These are phyloP conservation scores for Enhydra lutris DNA, from an alignment of 2,113 vertebrate genomes.

Conservation along the genomic window DNA sequence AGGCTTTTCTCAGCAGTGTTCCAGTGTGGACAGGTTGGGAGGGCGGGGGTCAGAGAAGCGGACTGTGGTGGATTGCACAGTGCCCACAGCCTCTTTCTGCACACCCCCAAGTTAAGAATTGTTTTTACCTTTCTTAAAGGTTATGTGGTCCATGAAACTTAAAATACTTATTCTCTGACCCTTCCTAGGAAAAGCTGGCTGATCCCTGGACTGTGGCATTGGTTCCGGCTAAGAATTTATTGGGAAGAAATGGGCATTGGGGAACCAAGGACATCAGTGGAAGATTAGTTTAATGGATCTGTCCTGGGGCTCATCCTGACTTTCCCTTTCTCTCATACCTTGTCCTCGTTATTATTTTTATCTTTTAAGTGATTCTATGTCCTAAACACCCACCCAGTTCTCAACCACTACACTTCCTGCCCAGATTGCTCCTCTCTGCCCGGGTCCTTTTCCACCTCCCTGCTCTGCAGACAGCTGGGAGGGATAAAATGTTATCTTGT, in stretches of 20 bases:
- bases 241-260: background rate
- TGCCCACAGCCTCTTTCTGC: background rate
- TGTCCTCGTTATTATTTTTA: background rate
- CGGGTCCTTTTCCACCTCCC: background rate
- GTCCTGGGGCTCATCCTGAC: background rate
- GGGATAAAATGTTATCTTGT: background rate
- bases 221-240: background rate
- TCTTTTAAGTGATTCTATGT: background rate
- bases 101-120: background rate
- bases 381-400: background rate
- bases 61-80: rapidly evolving
- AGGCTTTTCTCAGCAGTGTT: background rate
- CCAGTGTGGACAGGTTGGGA: rapidly evolving
- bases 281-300: background rate
- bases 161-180: background rate
- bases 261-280: background rate
- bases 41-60: background rate
- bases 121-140: background rate
- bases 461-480: background rate
- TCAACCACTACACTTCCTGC: background rate
- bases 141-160: background rate
- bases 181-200: background rate
- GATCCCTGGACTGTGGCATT: background rate
- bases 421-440: rapidly evolving
- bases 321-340: background rate